Conservation (phyloP, 2,888 invertebrate species). For the Thyatira batis region DNA sequence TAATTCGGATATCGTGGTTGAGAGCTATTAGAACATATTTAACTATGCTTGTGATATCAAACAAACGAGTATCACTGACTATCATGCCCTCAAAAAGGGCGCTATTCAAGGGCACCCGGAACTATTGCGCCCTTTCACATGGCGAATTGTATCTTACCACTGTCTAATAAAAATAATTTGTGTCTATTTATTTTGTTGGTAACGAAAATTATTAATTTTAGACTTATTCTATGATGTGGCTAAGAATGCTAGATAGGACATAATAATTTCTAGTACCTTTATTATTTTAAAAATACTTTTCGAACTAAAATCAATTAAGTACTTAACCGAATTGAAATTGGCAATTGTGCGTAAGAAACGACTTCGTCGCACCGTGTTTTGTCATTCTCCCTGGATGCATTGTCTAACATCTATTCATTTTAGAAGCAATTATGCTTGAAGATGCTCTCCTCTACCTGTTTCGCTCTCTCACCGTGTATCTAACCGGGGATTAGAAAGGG, state of each 20-base stretch:
- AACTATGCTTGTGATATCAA: conserved; percentile 29
- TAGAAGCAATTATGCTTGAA: conserved; percentile 66
- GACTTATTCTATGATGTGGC: conserved; percentile 22
- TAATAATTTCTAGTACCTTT: conserved; percentile 15
- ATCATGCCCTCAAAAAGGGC: conserved; percentile 15
- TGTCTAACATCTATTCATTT: conserved; percentile 73
- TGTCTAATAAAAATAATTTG: neutral
- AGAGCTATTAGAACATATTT: conserved; percentile 28
- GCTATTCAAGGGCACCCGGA: conserved; percentile 1
- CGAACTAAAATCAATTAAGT: conserved; percentile 20
- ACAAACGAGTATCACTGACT: conserved; percentile 16
- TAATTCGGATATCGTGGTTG: conserved; percentile 36
- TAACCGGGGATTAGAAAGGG: conserved; percentile 47
- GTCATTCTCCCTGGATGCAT: conserved; percentile 54
- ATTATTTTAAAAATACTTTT: conserved; percentile 12
- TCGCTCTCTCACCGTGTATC: conserved; percentile 26
- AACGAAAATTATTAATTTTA: too few relatives aligned
- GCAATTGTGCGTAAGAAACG: conserved; percentile 34
- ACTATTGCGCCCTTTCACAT: neutral
- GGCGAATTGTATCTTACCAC: neutral
- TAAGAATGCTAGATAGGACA: conserved; percentile 16
- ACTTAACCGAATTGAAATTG: conserved; percentile 26
- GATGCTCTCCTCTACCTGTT: conserved; percentile 47
- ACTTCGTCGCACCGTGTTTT: conserved; percentile 40
- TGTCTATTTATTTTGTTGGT: neutral